Percentiles rank a stretch among this genome's conserved stretches.
Conservation (phyloP, 1,140 invertebrate genomes). For the Drosophila truncata region DNA sequence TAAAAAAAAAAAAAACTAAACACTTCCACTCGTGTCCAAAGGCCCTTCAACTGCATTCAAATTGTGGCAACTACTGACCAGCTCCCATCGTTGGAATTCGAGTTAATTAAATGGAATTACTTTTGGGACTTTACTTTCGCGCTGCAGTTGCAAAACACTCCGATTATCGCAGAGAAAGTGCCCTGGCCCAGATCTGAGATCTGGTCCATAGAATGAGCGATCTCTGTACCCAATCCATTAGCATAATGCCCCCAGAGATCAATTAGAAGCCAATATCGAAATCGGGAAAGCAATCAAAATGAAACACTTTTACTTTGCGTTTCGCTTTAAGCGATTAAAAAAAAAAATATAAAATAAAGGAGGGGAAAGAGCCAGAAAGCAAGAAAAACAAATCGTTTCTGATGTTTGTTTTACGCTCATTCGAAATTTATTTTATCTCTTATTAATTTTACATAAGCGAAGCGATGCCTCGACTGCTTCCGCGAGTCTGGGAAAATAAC, state of each 20-base stretch:
- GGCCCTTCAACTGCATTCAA: constrained; percentile 30
- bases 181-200: constrained; percentile 1
- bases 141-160: constrained; percentile 11
- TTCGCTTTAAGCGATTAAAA: constrained; percentile 65
- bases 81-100: constrained; percentile 1
- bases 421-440: constrained; percentile 73
- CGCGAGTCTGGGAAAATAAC: constrained; percentile 54
- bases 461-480: constrained; percentile 33
- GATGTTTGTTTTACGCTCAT: constrained; percentile 70
- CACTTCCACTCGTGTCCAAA: constrained; percentile 10
- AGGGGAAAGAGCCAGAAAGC: constrained; percentile 2
- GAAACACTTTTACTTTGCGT: constrained; percentile 68
- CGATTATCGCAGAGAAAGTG: constrained; percentile 19
- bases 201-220: constrained; percentile 8
- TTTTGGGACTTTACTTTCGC: constrained; percentile 35
- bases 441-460: constrained; percentile 75
- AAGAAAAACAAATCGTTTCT: constrained; percentile 45
- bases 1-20: constrained; percentile 23
- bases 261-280: constrained; percentile 36
- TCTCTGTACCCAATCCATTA: constrained; percentile 30
- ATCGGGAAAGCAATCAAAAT: constrained; percentile 38
- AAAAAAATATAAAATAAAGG: too few species aligned
- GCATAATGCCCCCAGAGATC: constrained; percentile 42
- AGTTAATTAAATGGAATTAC: constrained; percentile 68
- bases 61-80: constrained; percentile 17